Base-by-base conservation (phyloP, 2,797 vertebrate genomes). In the Astyanax mexicanus region DNA sequence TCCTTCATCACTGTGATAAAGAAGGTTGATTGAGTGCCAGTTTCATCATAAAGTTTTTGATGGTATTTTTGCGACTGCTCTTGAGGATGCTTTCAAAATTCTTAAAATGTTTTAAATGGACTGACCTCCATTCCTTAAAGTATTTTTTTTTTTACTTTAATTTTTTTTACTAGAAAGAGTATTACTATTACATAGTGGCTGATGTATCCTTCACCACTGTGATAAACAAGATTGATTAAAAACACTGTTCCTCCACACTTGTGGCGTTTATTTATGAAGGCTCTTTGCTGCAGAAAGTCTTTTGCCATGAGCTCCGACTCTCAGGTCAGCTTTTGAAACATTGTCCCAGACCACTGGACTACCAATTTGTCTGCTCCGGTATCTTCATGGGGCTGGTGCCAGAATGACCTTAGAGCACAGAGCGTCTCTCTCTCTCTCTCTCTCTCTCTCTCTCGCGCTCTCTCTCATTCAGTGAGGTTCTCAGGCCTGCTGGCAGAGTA, bases 291-390 rank as follows among this genome's bases (percentile, higher is more conserved):
- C 17, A n/a, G 64, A 27, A 49, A 42, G 25, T 9, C 64, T 67
- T 49, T 67, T 9, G 23, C 64, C 17, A 45, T 67, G 27, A 67
- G 64, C 64, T 67, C 40, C 45, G 62, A 47, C 64, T 49, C 64
- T 49, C 44, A 49, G 73, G 77, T 74, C 71, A 62, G 55, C 64
- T 69, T 64, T 42, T 58, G 66, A 74, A 71, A 61, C 54, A 40
- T 42, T 58, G 66, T 74, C 71, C 55, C 72, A 75, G 51, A 51
- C 15, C 47, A 47, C 54, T 61, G 78, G 78, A 80, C 73, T 75
- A 75, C 78, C 78, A 67, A 75, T 80, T 80, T 80, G 54, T 80
- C 78, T 57, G 52, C 68, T 42, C 51, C 42, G 51, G 80, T 80
- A 62, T 72, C 72, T 69, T 72, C 68, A 75, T 80, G 73, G 73